phyloP scores from a whole-genome alignment of 1,140 invertebrate species.

The Ylistrum balloti region DNA sequence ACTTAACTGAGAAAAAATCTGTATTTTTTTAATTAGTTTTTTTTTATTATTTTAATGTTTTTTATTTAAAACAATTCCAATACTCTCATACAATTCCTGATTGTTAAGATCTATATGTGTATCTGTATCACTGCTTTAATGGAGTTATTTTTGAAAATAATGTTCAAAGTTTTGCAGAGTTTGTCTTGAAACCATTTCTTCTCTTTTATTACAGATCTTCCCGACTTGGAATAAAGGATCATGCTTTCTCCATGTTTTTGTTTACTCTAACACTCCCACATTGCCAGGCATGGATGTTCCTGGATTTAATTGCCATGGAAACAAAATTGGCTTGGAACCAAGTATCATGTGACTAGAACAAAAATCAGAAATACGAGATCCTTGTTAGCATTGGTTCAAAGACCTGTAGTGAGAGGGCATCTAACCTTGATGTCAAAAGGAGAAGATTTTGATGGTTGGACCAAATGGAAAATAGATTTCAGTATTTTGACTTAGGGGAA shows the following conservation, averaged over 20 bases:
- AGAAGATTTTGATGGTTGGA: not conserved
- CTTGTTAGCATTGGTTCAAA: not conserved
- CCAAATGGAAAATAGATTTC: slow-evolving; percentile 5
- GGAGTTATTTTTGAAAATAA: too few relatives aligned
- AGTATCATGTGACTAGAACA: slow-evolving; percentile 19
- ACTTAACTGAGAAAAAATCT: too few relatives aligned
- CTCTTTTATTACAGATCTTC: not conserved
- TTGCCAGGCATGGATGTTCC: not conserved
- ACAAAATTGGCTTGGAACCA: slow-evolving; percentile 31
- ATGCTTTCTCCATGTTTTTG: not conserved
- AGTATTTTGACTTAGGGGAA: not conserved
- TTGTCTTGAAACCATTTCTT: not conserved
- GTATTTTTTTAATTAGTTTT: too few relatives aligned
- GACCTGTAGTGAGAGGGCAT: not conserved
- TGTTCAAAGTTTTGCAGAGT: too few relatives aligned
- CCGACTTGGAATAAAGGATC: slow-evolving; percentile 1
- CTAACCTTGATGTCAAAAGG: not conserved
- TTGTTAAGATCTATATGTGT: too few relatives aligned
- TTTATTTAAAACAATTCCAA: not conserved
- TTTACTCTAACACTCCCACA: slow-evolving; percentile 24
- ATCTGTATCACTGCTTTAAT: too few relatives aligned
- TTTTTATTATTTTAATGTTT: too few relatives aligned
- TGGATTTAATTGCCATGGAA: not conserved
- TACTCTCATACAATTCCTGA: too few relatives aligned
- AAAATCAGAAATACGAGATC: not conserved